phyloP scores from a whole-genome alignment of 2,113 vertebrate species.

The Oxyruncus cristatus region DNA sequence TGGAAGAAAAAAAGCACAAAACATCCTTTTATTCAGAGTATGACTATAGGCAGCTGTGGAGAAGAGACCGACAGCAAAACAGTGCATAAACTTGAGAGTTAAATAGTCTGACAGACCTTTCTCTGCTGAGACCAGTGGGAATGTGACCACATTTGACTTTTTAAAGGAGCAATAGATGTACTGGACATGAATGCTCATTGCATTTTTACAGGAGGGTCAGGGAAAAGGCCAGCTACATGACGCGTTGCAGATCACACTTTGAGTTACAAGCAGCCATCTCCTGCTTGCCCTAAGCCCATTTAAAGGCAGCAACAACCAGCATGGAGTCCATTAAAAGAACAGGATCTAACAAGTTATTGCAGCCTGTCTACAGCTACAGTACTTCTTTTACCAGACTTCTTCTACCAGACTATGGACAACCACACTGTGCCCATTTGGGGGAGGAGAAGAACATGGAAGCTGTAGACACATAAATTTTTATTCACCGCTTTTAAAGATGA shows the following conservation, averaged over 20 bases:
- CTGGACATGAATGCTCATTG: background rate
- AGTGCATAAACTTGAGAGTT: background rate
- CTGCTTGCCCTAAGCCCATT: background rate
- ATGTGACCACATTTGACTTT: background rate
- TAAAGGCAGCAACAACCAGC: background rate
- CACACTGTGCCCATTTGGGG: background rate
- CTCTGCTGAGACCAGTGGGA: background rate
- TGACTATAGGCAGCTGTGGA: background rate
- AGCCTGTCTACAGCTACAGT: background rate
- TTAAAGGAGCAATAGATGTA: background rate
- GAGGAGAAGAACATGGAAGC: background rate
- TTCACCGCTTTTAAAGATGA: background rate
- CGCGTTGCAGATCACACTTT: rapidly evolving
- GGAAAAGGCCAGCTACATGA: background rate
- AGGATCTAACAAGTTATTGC: background rate
- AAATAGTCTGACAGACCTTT: background rate
- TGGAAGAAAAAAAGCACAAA: background rate
- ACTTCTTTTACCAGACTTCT: background rate
- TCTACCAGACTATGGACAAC: background rate
- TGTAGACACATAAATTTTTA: background rate
- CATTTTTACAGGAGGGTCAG: background rate
- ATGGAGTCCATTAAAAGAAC: background rate
- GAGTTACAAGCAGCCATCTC: rapidly evolving
- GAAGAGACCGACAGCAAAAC: background rate
- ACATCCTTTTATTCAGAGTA: background rate